Conservation (phyloP, 1,140 invertebrate genomes). For the Lepidurus apus region DNA sequence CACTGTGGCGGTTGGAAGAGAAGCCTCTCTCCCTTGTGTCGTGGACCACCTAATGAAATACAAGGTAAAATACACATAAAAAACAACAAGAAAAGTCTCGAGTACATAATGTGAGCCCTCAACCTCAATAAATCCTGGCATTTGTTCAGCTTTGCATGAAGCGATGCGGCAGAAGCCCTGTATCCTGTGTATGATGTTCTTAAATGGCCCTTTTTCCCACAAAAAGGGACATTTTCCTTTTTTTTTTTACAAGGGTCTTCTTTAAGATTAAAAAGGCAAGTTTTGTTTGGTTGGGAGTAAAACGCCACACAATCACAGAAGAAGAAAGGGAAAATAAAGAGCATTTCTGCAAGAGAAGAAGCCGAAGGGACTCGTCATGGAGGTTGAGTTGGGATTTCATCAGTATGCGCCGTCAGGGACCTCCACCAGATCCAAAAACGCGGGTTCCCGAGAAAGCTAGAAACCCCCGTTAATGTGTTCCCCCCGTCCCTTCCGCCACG, state of each 20-base stretch:
- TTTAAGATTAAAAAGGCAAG: background rate
- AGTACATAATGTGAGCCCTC: no score
- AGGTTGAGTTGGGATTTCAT: conserved; percentile 7
- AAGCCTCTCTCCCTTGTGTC: conserved; percentile 78
- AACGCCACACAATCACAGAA: background rate
- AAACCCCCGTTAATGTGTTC: conserved; percentile 1
- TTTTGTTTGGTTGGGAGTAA: background rate
- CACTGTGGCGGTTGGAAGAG: conserved; percentile 77
- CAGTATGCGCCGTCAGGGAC: conserved; percentile 20
- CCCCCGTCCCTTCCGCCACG: background rate
- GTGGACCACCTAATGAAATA: conserved; percentile 79
- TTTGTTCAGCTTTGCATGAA: no score
- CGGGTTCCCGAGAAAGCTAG: background rate
- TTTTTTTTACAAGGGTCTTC: background rate
- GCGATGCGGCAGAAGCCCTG: no score
- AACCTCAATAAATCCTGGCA: no score
- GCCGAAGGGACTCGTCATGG: background rate
- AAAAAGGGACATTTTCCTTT: background rate
- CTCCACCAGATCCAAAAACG: background rate
- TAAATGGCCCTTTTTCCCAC: background rate
- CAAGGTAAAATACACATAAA: conserved; percentile 58
- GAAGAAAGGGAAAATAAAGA: background rate
- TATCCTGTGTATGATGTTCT: no score
- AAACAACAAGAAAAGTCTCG: background rate
- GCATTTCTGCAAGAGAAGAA: background rate